Evolutionary conservation across 2,113 vertebrate genomes (phyloP).

Genomic region (Lepisosteus oculatus): DNA sequence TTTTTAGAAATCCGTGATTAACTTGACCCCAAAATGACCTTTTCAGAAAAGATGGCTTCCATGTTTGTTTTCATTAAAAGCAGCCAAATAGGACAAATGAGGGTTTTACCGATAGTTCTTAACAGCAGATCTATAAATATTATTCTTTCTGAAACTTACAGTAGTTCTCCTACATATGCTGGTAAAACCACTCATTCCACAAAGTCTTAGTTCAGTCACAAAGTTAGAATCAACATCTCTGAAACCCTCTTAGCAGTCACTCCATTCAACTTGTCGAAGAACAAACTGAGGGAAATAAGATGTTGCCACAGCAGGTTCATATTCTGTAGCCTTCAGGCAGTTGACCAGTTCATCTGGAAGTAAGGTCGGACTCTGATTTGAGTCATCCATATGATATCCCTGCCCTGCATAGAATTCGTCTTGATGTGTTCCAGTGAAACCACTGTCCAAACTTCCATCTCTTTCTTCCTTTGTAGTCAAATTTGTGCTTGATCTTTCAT

Average conservation of each 20-base stretch:
- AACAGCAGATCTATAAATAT: too few relatives aligned
- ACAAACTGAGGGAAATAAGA: constrained; percentile 52
- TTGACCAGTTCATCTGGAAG: constrained; percentile 22
- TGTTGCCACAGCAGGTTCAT: background rate
- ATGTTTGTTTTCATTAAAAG: too few relatives aligned
- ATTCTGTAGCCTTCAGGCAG: constrained; percentile 20
- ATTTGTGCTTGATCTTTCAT: constrained; percentile 23
- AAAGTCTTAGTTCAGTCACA: too few relatives aligned
- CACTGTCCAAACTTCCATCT: constrained; percentile 14
- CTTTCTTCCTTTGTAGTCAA: constrained; percentile 11
- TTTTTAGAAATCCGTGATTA: too few relatives aligned
- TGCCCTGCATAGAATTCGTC: background rate
- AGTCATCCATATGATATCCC: constrained; percentile 12
- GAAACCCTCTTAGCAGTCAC: background rate
- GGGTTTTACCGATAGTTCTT: too few relatives aligned
- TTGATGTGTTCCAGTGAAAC: background rate
- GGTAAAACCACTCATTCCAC: too few relatives aligned
- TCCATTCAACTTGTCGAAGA: background rate
- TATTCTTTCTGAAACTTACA: too few relatives aligned
- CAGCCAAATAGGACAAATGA: too few relatives aligned
- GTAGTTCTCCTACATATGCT: too few relatives aligned
- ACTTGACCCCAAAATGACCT: too few relatives aligned
- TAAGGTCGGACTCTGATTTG: constrained; percentile 26
- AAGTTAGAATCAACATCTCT: background rate
- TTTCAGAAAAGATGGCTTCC: too few relatives aligned